Evolutionary conservation across 1,140 invertebrate species (phyloP).

Genomic region (Anthonomus grandis): DNA sequence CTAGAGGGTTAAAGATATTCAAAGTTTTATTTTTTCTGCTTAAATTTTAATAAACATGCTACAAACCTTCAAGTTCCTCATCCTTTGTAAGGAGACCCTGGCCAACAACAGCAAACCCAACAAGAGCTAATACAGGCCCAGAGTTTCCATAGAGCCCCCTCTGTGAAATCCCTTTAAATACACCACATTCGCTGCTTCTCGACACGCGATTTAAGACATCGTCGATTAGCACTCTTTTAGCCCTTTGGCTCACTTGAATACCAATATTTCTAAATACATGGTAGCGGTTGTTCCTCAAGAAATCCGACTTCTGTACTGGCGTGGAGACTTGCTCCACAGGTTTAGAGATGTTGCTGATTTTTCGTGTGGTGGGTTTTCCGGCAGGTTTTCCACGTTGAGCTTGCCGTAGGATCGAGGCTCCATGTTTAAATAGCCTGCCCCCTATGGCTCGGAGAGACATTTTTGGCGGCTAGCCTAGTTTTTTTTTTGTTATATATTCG

Average conservation of each 20-base stretch:
- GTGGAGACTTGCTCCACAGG: slow-evolving; percentile 38
- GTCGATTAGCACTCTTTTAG: slow-evolving; percentile 63
- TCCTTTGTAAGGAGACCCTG: slow-evolving; percentile 73
- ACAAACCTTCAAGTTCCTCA: slow-evolving; percentile 67
- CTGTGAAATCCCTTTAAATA: slow-evolving; percentile 60
- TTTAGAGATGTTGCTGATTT: slow-evolving; percentile 42
- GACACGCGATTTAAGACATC: slow-evolving; percentile 67
- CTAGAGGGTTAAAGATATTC: neutral
- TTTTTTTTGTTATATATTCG: no score
- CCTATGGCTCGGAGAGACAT: slow-evolving; percentile 46
- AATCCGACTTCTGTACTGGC: slow-evolving; percentile 13
- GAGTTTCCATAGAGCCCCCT: slow-evolving; percentile 67
- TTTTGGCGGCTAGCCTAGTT: slow-evolving; percentile 22
- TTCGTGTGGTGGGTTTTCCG: slow-evolving; percentile 37
- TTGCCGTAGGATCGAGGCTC: slow-evolving; percentile 40
- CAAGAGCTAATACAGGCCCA: slow-evolving; percentile 69
- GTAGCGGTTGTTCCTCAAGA: slow-evolving; percentile 16
- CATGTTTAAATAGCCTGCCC: slow-evolving; percentile 44
- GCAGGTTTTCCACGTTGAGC: slow-evolving; percentile 29
- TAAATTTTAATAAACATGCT: neutral
- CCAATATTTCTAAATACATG: slow-evolving; percentile 50
- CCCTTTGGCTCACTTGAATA: slow-evolving; percentile 57
- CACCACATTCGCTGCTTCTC: slow-evolving; percentile 60
- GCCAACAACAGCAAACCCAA: slow-evolving; percentile 71
- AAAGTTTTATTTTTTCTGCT: no score